Conservation (phyloP, 2,113 vertebrate species). For the Rhipidura dahli region DNA sequence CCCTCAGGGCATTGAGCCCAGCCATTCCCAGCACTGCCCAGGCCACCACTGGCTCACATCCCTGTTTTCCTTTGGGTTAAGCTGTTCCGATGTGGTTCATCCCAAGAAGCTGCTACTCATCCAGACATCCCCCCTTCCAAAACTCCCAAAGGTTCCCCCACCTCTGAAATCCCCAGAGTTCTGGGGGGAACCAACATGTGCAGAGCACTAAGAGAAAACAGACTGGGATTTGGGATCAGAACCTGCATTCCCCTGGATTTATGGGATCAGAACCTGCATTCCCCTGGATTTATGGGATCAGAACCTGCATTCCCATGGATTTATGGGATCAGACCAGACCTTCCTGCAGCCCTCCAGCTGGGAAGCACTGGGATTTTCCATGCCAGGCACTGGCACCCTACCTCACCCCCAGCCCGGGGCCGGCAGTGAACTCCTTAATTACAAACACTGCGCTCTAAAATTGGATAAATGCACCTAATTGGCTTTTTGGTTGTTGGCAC, state of each 20-base stretch:
- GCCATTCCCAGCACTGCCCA: background rate
- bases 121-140: background rate
- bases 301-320: background rate
- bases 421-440: background rate
- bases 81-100: no score
- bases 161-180: rapidly evolving
- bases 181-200: rapidly evolving
- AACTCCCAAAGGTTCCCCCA: background rate
- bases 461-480: background rate
- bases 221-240: rapidly evolving
- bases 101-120: rapidly evolving
- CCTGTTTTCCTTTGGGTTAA: rapidly evolving
- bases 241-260: background rate
- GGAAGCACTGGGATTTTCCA: background rate
- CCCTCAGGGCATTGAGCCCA: rapidly evolving
- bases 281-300: background rate
- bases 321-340: background rate
- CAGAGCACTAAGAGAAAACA: rapidly evolving
- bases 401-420: rapidly evolving
- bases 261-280: background rate
- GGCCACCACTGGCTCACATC: background rate
- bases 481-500: background rate
- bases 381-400: background rate
- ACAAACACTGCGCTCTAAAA: background rate
- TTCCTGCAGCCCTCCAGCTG: background rate